Evolutionary conservation across 2,113 vertebrate genomes (phyloP).

Genomic region (Urocolius indicus): DNA sequence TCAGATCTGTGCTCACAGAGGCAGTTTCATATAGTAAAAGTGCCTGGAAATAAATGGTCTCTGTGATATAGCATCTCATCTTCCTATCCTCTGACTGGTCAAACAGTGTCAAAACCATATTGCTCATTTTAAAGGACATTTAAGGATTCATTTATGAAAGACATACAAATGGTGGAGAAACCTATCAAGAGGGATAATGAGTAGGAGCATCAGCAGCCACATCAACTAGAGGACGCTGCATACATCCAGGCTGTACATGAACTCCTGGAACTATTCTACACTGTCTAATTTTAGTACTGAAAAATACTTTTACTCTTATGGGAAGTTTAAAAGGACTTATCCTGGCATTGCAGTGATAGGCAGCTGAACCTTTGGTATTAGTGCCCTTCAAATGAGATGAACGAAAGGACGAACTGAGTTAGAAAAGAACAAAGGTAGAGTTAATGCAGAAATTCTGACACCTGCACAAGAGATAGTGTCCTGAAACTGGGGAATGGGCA

Average conservation of each 20-base stretch:
- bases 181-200: not conserved
- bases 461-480: not conserved
- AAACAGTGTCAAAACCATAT: not conserved
- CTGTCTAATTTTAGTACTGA: not conserved
- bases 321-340: not conserved
- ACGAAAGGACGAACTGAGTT: not conserved
- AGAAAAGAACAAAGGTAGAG: not conserved
- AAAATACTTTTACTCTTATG: not conserved
- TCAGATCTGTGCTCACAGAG: not conserved
- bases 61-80: not conserved
- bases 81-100: not conserved
- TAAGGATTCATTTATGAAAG: not conserved
- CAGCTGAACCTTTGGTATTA: not conserved
- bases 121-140: not conserved
- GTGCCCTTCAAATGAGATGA: not conserved
- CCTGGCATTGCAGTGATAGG: rapidly evolving
- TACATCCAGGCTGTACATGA: not conserved
- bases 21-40: not conserved
- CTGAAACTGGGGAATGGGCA: not conserved
- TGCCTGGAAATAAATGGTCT: not conserved
- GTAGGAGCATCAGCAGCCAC: not conserved
- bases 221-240: not conserved
- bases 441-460: not conserved
- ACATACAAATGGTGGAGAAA: not conserved
- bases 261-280: not conserved